These are phyloP conservation scores for Philopotamus ludificatus DNA, from an alignment of 1,140 invertebrate genomes.

Conservation along the genomic window DNA sequence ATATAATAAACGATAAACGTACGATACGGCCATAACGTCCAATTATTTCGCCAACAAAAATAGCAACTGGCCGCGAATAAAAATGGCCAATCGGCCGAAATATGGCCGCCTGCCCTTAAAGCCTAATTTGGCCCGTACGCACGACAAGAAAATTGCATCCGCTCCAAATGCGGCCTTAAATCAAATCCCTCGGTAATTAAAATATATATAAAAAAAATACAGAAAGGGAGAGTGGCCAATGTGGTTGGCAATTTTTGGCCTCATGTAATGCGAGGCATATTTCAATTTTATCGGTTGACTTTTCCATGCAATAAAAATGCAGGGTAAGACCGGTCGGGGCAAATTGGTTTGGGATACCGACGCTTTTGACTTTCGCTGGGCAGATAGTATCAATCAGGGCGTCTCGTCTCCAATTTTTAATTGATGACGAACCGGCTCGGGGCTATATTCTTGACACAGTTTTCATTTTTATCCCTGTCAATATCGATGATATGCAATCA, in stretches of 20 bases:
- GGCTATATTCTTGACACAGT: neutral
- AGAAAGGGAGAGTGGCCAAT: too few species aligned
- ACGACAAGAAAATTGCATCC: too few species aligned
- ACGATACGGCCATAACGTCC: neutral
- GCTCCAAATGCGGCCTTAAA: neutral
- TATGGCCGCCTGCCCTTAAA: neutral
- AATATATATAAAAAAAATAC: neutral
- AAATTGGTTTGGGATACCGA: conserved; percentile 1
- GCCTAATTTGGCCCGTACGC: neutral
- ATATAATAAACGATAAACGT: neutral
- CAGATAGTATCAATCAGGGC: neutral
- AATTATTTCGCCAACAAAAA: neutral
- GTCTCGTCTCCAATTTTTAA: conserved; percentile 1
- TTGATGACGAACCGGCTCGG: neutral
- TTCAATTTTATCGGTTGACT: conserved; percentile 9
- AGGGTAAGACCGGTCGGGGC: neutral
- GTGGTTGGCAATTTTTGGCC: too few species aligned
- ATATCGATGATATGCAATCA: too few species aligned
- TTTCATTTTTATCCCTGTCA: too few species aligned
- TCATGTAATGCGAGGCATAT: conserved; percentile 2
- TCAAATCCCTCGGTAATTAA: neutral
- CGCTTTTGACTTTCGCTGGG: conserved; percentile 5
- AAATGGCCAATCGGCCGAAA: conserved; percentile 3
- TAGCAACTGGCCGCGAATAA: neutral
- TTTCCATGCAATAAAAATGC: neutral